phyloP scores from a whole-genome alignment of 2,888 invertebrate genomes.

The Dasysyrphus tricinctus region DNA sequence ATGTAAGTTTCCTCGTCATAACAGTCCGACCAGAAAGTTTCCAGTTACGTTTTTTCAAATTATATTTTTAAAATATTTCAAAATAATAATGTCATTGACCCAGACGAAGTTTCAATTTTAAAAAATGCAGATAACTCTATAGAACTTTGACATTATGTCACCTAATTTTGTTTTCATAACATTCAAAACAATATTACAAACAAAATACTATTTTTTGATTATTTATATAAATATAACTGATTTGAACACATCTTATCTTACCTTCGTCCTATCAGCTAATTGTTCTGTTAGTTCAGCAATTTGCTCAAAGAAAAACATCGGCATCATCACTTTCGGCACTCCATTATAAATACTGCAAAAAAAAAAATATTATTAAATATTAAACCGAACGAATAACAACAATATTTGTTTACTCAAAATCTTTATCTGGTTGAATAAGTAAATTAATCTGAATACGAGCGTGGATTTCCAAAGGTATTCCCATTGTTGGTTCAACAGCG shows the following conservation, averaged over 20 bases:
- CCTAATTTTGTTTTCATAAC: too few species aligned
- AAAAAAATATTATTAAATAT: slow-evolving; percentile 14
- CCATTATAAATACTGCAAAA: slow-evolving; percentile 85
- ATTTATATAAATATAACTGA: not conserved
- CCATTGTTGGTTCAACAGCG: slow-evolving; percentile 89
- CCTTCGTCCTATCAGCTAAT: slow-evolving; percentile 84
- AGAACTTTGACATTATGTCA: too few species aligned
- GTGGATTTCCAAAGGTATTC: slow-evolving; percentile 89
- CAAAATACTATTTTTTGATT: not conserved
- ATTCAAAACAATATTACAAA: too few species aligned
- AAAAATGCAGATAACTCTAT: too few species aligned
- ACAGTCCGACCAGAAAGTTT: too few species aligned
- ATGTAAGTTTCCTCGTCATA: too few species aligned
- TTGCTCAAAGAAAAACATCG: slow-evolving; percentile 91
- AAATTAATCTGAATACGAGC: slow-evolving; percentile 92
- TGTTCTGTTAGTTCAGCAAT: slow-evolving; percentile 85
- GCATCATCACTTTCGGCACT: slow-evolving; percentile 86
- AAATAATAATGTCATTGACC: too few species aligned
- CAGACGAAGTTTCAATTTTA: too few species aligned
- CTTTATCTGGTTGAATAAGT: slow-evolving; percentile 84
- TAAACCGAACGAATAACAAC: slow-evolving; percentile 10
- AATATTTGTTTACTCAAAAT: slow-evolving; percentile 84
- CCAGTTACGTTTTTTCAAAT: too few species aligned
- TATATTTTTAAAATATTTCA: too few species aligned
- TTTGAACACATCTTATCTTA: slow-evolving; percentile 62